phyloP scores from a whole-genome alignment of 2,888 invertebrate genomes.

The Sepioteuthis lessoniana region DNA sequence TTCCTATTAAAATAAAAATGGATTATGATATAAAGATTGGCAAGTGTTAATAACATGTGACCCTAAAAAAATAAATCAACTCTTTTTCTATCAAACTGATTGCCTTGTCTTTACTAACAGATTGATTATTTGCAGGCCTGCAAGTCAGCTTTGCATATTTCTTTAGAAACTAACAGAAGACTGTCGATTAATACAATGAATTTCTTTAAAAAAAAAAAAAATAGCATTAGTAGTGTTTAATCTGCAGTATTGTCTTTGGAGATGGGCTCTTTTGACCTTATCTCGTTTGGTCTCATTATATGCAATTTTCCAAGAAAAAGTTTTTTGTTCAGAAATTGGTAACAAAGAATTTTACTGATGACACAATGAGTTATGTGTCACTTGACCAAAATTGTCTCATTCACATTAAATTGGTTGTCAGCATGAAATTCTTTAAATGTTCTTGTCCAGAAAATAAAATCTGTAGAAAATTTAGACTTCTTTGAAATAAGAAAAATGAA shows the following conservation, averaged over 20 bases:
- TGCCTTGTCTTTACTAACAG: too few relatives aligned
- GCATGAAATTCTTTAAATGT: not conserved
- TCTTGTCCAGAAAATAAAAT: not conserved
- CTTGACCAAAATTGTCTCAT: not conserved
- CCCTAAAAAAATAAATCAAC: not conserved
- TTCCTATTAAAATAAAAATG: not conserved
- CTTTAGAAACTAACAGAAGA: not conserved
- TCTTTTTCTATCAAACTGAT: not conserved
- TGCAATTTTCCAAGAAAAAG: not conserved
- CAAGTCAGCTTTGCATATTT: not conserved
- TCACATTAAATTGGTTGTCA: not conserved
- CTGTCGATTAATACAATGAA: not conserved
- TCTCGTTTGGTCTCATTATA: not conserved
- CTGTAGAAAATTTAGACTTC: not conserved
- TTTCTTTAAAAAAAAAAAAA: not conserved
- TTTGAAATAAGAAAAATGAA: not conserved
- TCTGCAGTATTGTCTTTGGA: not conserved
- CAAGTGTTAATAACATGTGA: conserved; percentile 20
- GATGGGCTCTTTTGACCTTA: not conserved
- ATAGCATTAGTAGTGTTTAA: not conserved
- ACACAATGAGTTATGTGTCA: not conserved
- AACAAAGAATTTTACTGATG: not conserved
- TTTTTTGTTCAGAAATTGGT: not conserved
- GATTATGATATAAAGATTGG: not conserved
- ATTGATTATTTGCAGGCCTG: not conserved